Evolutionary conservation across 2,888 invertebrate species (phyloP).

Genomic region (Beris chalybata): DNA sequence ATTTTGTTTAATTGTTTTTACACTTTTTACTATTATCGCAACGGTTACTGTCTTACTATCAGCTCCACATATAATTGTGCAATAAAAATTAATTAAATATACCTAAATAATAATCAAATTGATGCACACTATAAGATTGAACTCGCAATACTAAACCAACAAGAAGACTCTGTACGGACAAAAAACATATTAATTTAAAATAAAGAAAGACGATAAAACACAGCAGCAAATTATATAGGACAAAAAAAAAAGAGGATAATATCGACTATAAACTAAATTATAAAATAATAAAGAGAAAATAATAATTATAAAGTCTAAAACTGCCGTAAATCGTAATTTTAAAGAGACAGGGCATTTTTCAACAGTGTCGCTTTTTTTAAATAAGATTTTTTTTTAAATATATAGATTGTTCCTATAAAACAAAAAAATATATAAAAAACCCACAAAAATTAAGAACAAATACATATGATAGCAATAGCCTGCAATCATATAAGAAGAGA

Average conservation of each 20-base stretch:
- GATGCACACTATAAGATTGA: conserved; percentile 20
- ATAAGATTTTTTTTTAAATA: conserved; percentile 34
- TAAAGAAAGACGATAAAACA: conserved; percentile 6
- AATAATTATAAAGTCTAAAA: conserved; percentile 28
- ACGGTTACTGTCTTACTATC: conserved; percentile 88
- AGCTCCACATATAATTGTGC: conserved; percentile 94
- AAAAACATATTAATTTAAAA: not conserved
- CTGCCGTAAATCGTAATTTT: conserved; percentile 29
- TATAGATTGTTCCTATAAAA: conserved; percentile 40
- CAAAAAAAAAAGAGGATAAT: not conserved
- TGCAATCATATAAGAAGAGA: conserved; percentile 38
- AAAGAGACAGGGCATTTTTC: conserved; percentile 14
- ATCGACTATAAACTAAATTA: not conserved
- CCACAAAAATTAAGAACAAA: conserved; percentile 43
- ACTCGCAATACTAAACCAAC: conserved; percentile 21
- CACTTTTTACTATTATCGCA: conserved; percentile 89
- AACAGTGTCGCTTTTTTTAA: conserved; percentile 24
- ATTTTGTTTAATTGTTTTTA: conserved; percentile 94
- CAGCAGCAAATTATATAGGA: not conserved
- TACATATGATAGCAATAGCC: conserved; percentile 38
- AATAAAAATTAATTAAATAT: conserved; percentile 60
- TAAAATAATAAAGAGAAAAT: conserved; percentile 10
- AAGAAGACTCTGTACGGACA: conserved; percentile 20
- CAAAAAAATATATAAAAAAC: conserved; percentile 42
- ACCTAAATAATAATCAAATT: conserved; percentile 20